These are phyloP conservation scores for Malaclemys terrapin DNA, from an alignment of 2,113 vertebrate species.

Conservation along the genomic window DNA sequence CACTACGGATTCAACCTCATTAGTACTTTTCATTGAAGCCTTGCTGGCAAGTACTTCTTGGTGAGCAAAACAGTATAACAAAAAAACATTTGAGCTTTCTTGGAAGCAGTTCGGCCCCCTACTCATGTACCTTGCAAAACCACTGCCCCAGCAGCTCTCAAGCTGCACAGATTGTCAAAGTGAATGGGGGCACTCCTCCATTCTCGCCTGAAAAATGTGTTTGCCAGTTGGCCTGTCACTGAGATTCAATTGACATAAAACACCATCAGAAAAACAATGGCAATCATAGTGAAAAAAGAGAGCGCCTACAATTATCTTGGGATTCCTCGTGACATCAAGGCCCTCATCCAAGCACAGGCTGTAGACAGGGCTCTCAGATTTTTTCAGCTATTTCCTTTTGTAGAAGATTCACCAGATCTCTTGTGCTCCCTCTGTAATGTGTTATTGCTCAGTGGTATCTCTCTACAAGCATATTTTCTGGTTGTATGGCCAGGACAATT, in stretches of 20 bases:
- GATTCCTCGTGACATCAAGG: background rate
- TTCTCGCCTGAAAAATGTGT: background rate
- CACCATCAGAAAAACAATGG: too few species aligned
- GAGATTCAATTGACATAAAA: background rate
- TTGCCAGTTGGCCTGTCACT: background rate
- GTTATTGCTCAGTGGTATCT: background rate
- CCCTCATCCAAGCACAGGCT: background rate
- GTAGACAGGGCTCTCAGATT: background rate
- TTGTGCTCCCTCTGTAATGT: background rate
- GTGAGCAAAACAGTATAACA: background rate
- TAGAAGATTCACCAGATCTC: background rate
- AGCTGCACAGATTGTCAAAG: too few species aligned
- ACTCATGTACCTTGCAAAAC: background rate
- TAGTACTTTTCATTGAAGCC: background rate
- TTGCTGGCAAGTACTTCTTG: background rate
- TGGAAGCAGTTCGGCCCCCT: background rate
- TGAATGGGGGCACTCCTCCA: too few species aligned
- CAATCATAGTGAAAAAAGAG: too few species aligned
- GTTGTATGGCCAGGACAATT: background rate
- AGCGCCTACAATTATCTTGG: too few species aligned
- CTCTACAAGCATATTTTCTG: background rate
- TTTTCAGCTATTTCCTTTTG: background rate
- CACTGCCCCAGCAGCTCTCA: background rate
- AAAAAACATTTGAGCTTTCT: background rate
- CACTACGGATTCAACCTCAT: background rate